phyloP scores from a whole-genome alignment of 2,888 invertebrate species.

The Linnaemya tessellans region DNA sequence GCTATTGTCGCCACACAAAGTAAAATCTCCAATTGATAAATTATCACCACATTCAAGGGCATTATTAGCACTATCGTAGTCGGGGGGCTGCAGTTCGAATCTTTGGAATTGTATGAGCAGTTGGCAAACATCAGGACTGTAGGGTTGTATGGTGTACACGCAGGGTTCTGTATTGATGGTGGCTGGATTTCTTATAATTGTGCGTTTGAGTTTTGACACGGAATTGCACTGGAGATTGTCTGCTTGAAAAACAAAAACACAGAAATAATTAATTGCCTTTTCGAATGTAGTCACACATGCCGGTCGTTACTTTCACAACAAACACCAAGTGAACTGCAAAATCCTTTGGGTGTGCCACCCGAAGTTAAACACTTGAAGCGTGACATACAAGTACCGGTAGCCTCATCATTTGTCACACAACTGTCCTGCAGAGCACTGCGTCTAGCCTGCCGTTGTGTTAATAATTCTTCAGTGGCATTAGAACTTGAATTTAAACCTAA shows the following conservation, averaged over 20 bases:
- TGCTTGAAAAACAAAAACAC: conserved; percentile 58
- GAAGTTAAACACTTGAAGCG: conserved; percentile 80
- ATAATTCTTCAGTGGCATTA: conserved; percentile 24
- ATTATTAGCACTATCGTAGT: conserved; percentile 63
- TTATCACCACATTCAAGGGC: conserved; percentile 77
- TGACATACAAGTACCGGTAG: conserved; percentile 80
- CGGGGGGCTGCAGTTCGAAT: conserved; percentile 78
- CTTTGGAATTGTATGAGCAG: conserved; percentile 80
- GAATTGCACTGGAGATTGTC: conserved; percentile 80
- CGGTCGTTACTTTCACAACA: conserved; percentile 81
- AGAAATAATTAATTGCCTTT: background rate
- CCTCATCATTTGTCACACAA: conserved; percentile 78
- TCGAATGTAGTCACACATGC: conserved; percentile 48
- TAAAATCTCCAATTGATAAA: conserved; percentile 77
- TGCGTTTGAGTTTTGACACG: conserved; percentile 79
- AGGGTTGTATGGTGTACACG: conserved; percentile 79
- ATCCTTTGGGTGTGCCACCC: conserved; percentile 80
- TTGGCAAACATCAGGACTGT: conserved; percentile 80
- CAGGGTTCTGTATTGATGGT: conserved; percentile 74
- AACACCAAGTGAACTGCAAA: conserved; percentile 80
- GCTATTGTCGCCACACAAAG: conserved; percentile 86
- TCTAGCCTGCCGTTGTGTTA: conserved; percentile 50
- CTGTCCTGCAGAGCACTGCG: conserved; percentile 73
- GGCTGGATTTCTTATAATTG: conserved; percentile 79
- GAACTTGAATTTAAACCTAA: background rate